These are phyloP conservation scores for Corvus moneduloides DNA, from an alignment of 2,113 vertebrate genomes.

Conservation along the genomic window DNA sequence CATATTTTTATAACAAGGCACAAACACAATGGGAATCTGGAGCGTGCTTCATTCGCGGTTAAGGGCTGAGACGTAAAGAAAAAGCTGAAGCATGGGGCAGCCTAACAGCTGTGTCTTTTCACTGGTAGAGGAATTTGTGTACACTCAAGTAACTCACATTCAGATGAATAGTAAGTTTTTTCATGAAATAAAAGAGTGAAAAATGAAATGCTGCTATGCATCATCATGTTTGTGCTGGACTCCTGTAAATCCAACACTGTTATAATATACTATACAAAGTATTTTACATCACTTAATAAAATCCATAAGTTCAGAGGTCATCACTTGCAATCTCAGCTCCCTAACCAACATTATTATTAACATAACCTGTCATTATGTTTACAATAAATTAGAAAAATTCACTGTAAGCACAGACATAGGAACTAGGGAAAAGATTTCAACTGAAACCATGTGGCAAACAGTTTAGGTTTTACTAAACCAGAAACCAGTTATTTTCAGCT, in stretches of 20 bases:
- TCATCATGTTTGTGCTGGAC: neutral
- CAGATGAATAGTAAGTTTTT: neutral
- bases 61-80: neutral
- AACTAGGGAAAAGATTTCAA: neutral
- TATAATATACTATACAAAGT: neutral
- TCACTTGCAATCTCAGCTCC: neutral
- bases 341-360: neutral
- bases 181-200: neutral
- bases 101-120: neutral
- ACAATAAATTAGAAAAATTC: neutral
- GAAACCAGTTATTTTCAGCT: slow-evolving; percentile 5
- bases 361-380: neutral
- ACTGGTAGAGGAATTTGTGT: neutral
- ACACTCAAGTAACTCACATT: neutral
- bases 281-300: neutral
- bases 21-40: neutral
- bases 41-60: neutral
- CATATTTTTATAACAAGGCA: neutral
- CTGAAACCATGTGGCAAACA: neutral
- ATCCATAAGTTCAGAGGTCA: neutral
- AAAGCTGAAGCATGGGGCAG: neutral
- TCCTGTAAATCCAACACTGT: neutral
- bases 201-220: neutral
- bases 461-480: neutral
- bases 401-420: neutral